Conservation (phyloP, 2,797 vertebrate genomes). For the Echiichthys vipera region DNA sequence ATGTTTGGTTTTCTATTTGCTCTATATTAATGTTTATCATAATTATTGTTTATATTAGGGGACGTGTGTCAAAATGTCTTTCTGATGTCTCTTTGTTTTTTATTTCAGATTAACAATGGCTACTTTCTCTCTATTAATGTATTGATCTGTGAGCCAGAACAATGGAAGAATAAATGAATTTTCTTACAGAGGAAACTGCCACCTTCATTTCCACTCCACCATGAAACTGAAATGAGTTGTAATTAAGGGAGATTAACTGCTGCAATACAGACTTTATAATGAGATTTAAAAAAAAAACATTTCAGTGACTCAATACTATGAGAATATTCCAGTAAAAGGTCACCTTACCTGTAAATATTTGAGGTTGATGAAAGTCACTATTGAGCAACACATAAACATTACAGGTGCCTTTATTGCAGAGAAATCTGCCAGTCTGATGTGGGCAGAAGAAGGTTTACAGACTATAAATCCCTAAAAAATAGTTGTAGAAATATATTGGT, state of each 20-base stretch:
- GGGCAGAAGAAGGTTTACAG: background rate
- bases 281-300: background rate
- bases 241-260: background rate
- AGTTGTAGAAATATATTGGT: background rate
- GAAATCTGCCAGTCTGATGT: background rate
- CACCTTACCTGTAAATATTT: background rate
- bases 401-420: no score
- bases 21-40: background rate
- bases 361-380: background rate
- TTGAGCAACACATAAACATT: background rate
- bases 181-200: slow-evolving; percentile 33
- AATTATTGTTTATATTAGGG: slow-evolving; percentile 1
- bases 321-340: background rate
- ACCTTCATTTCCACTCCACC: background rate
- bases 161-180: slow-evolving; percentile 63
- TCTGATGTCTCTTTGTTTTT: slow-evolving; percentile 7
- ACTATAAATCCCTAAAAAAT: slow-evolving; percentile 1
- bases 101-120: slow-evolving; percentile 23
- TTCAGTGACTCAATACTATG: background rate
- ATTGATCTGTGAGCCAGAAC: slow-evolving; percentile 39
- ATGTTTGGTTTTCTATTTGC: slow-evolving; percentile 20
- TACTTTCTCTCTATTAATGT: slow-evolving; percentile 35
- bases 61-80: background rate
- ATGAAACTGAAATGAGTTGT: slow-evolving; percentile 2
- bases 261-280: background rate